A percentile compares a stretch with the other conserved stretches of the same genome.
phyloP scores from a whole-genome alignment of 1,140 invertebrate genomes.

The Penaeus japonicus region DNA sequence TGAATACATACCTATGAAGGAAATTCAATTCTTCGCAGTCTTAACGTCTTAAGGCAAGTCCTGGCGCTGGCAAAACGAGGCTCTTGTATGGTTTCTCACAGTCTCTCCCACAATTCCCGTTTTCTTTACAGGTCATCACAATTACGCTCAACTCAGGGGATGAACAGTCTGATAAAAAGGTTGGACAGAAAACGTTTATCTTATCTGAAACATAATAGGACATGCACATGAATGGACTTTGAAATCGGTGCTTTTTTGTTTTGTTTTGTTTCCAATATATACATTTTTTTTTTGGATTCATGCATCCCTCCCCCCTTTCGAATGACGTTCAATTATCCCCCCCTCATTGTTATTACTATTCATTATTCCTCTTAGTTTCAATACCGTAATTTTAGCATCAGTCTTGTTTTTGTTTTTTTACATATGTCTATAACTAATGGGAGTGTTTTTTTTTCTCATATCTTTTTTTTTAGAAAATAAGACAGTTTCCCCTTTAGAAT shows the following conservation, averaged over 20 bases:
- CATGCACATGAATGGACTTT: conserved; percentile 43
- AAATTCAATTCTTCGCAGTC: no score
- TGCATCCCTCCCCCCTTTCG: no score
- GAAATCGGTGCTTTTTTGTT: not conserved
- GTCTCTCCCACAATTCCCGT: conserved; percentile 14
- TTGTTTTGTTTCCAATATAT: conserved; percentile 1
- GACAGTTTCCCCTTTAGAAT: no score
- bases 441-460: no score
- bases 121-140: conserved; percentile 46
- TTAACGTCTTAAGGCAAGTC: no score
- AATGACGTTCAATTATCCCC: no score
- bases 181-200: conserved; percentile 31
- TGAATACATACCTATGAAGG: no score
- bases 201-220: conserved; percentile 44
- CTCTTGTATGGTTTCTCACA: not conserved
- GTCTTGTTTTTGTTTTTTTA: not conserved
- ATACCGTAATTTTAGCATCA: not conserved
- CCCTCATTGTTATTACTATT: not conserved
- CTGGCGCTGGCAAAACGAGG: no score
- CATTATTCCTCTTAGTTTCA: not conserved
- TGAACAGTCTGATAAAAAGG: conserved; percentile 38
- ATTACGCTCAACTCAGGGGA: conserved; percentile 45
- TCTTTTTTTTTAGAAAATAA: no score
- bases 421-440: no score
- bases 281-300: not conserved